phyloP scores from a whole-genome alignment of 2,113 vertebrate species.

The Coturnix japonica region DNA sequence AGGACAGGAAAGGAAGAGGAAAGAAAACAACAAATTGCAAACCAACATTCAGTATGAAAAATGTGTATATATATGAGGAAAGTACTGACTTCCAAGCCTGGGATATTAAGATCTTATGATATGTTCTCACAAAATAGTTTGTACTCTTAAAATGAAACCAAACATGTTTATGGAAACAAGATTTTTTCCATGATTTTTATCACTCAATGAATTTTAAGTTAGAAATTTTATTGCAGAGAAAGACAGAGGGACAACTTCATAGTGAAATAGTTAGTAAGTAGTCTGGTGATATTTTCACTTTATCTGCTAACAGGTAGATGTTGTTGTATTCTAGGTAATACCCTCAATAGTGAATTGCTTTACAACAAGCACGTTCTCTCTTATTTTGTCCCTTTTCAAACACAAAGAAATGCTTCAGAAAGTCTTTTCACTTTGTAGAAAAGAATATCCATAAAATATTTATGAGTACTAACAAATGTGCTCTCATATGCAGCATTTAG shows the following conservation, averaged over 20 bases:
- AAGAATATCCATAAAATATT: slow-evolving; percentile 39
- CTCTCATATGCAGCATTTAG: slow-evolving; percentile 27
- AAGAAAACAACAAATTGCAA: not conserved
- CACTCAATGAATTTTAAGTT: not conserved
- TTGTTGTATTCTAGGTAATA: not conserved
- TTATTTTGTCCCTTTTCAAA: not conserved
- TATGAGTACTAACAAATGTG: not conserved
- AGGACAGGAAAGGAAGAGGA: not conserved
- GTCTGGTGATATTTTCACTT: not conserved
- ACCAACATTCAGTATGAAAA: not conserved
- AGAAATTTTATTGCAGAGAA: not conserved
- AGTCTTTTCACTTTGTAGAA: not conserved
- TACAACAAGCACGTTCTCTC: not conserved
- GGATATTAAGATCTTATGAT: not conserved
- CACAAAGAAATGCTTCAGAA: not conserved
- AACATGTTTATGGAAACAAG: not conserved
- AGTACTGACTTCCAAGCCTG: not conserved
- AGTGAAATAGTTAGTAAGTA: not conserved
- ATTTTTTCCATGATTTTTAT: not conserved
- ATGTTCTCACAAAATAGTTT: not conserved
- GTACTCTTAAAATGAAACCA: not conserved
- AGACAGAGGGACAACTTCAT: not conserved
- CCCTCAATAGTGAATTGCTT: not conserved
- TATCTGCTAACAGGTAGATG: not conserved
- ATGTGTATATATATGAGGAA: not conserved